Evolutionary conservation across 1,140 invertebrate species (phyloP), one percentile per base, ranked within the genome.

Genomic region (Drosophila repletoides): DNA sequence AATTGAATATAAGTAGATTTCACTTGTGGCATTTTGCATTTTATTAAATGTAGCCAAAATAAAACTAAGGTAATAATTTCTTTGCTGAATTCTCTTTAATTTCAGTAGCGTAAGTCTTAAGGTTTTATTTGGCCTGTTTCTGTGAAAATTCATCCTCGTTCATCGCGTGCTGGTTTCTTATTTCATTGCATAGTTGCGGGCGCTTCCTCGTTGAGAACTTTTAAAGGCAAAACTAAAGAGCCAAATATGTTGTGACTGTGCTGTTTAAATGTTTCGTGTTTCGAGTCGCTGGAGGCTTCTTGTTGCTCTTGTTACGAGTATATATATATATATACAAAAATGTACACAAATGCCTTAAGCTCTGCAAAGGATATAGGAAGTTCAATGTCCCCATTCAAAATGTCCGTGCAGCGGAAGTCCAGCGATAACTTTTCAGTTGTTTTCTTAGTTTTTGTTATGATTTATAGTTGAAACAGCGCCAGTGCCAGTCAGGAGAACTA

Each of bases 141-240:
- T n/a, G n/a, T n/a, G n/a, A n/a, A n/a, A n/a, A 26, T 38, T 19
- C 6, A 38, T 46, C 3, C 22, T 48, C 34, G 9, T 22, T 48
- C 55, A 81, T 81, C 77, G 76, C 76, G 77, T 81, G 76, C 34
- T 33, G 53, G 58, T 81, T 66, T 81, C 63, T 52, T 48, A 72
- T 81, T 81, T 72, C 76, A 59, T 38, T 63, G 71, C 72, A 75
- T 64, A 60, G 55, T 80, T 67, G 66, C 66, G 58, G 49, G 45
- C 38, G 56, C 53, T 66, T 55, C 31, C 26, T 45, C 53, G 55
- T 56, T 58, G 45, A 26, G 36, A 71, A 72, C 71, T 76, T 81
- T 76, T 76, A 56, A 60, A 40, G n/a, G n/a, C n/a, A n/a, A 64
- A 59, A 33, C 26, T 38, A 3, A 10, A 34, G 10, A 65, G 41